Base-by-base conservation (phyloP, 2,797 vertebrate genomes). In the Sebastes itinus region DNA sequence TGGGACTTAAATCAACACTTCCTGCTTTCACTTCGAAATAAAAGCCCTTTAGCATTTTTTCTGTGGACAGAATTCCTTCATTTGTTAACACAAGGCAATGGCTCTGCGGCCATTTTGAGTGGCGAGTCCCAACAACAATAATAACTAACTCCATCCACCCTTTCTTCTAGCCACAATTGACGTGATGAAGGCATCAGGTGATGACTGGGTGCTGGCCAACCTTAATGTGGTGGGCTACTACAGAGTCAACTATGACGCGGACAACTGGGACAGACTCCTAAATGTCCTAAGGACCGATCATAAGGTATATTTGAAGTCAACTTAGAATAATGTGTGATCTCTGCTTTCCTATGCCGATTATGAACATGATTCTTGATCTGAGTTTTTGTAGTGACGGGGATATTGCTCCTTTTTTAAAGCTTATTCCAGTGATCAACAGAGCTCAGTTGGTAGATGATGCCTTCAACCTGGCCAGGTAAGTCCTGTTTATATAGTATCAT, bases 401-500 rank as follows among this genome's bases (percentile, higher is more conserved):
- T 49, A 12, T 55, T 65, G 22, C 16, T 66, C 75, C 22, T 76
- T 70, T 75, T 77, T 84, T 27, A 77, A 77, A 99, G 98, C 1
- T 0, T 11, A 94, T 99, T 85, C 96, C 95, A 0, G 62, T 96
- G 8, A 96, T 99, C 79, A 99, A 99, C 88, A 96, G 98, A 79
- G 98, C 96, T 1, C 98, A 99, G 89, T 60, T 99, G 80, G 95
- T 99, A 5, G 95, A 98, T 0, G 98, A 99, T 0, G 94, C 97
- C 67, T 99, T 99, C 80, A 97, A 97, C 92, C 94, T 99, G 85
- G 98, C 98, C 88, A 98, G 96, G 98, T 99, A 88, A 93, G 93
- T 56, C 23, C 4, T 42, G n/a, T 56, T 20, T 6, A 13, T n/a
- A 11, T 7, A 46, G 12, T 10, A n/a, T 23, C 6, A 75, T 25